Evolutionary conservation across 2,797 vertebrate genomes (phyloP), one percentile per base, ranked within the genome.

Genomic region (Oreochromis grahami): DNA sequence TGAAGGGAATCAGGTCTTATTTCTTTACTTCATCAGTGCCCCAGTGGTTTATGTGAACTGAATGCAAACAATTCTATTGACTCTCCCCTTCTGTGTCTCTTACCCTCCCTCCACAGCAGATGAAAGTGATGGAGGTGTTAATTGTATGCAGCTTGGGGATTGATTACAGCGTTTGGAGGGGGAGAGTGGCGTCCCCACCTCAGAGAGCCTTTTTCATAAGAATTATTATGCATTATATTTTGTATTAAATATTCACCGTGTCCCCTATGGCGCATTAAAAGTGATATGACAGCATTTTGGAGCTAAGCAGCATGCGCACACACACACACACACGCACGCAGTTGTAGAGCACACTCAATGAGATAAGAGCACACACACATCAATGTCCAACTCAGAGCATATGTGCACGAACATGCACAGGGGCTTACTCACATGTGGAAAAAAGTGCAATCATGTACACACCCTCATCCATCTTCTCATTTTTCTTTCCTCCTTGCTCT

Each of bases 171-270:
- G 2, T 65, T 60, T 32, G 11, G 38, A 14, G 60, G 65, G 36
- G 51, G 65, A 74, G 76, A 74, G 63, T 32, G 17, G 78, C 48
- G 3, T 63, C 85, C 82, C 52, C 24, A 86, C 86, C 84, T 84
- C 70, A 9, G 56, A 81, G 88, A 90, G 77, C 48, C 68, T 82
- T 90, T 84, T 86, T 83, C 72, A 70, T 89, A 58, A 85, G 58
- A 92, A 86, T 89, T 90, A 90, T 92, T 80, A 81, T 85, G 87
- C 79, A 53, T 90, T 91, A 74, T 80, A 82, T 89, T 90, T 90
- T 87, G 80, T 84, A 89, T 91, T 90, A 79, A 91, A 91, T 80
- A 86, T 89, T 74, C 65, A 10, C 55, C 5, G 17, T 58, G 53
- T 83, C 77, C 88, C 84, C 81, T 55, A 26, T 48, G 89, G 92